Percentiles rank a stretch among this genome's conserved stretches.
phyloP scores from a whole-genome alignment of 2,888 invertebrate species.

The Synanthedon vespiformis region DNA sequence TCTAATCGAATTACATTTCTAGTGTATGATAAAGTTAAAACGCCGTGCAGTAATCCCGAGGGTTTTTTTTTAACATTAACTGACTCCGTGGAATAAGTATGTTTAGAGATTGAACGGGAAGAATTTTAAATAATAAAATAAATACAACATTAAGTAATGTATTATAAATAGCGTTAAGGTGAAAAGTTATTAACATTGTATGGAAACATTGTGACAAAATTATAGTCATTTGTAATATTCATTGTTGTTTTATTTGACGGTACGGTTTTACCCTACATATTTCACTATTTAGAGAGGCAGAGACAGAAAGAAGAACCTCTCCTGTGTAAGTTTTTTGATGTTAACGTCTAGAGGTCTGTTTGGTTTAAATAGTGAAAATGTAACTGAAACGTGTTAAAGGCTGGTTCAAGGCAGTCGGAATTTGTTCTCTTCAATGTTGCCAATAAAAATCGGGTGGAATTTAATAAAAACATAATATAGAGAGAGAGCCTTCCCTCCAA shows the following conservation, averaged over 20 bases:
- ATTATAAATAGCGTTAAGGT: constrained; percentile 68
- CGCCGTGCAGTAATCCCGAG: constrained; percentile 42
- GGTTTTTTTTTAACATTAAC: constrained; percentile 32
- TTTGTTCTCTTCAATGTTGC: no score
- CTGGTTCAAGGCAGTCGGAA: no score
- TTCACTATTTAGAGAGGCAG: no score
- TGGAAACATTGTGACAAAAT: constrained; percentile 72
- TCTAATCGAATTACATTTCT: constrained; percentile 68
- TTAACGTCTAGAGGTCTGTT: no score
- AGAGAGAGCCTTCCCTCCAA: no score
- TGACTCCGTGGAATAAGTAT: constrained; percentile 54
- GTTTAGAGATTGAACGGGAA: constrained; percentile 62
- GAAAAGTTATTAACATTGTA: constrained; percentile 72
- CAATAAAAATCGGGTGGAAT: no score
- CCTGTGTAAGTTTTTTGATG: no score
- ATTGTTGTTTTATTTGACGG: constrained; percentile 40
- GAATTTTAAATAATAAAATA: constrained; percentile 61
- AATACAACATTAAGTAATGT: constrained; percentile 69
- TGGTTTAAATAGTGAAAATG: no score
- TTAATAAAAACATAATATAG: no score
- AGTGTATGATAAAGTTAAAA: constrained; percentile 52
- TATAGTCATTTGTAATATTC: constrained; percentile 73
- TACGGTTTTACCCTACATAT: no score
- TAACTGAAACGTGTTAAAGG: no score
- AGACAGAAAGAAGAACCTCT: no score